These are phyloP conservation scores for Saccostrea cuccullata DNA, from an alignment of 1,140 invertebrate genomes.

Conservation along the genomic window DNA sequence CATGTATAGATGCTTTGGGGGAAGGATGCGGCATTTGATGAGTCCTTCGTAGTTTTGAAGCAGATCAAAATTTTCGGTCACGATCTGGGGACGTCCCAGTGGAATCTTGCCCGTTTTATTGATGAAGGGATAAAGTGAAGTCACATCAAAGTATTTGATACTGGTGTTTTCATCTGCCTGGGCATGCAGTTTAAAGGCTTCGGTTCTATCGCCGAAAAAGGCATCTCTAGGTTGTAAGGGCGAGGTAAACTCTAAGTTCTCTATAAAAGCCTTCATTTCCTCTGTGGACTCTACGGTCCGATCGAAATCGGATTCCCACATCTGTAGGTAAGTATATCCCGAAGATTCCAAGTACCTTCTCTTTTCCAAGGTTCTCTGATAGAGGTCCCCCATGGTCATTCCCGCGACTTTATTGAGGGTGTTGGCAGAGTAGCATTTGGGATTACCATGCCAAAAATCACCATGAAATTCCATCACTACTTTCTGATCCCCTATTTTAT, in stretches of 20 bases:
- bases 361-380: slow-evolving; percentile 47
- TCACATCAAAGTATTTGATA: slow-evolving; percentile 45
- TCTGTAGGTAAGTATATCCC: slow-evolving; percentile 40
- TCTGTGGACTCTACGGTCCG: background rate
- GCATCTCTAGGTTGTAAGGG: slow-evolving; percentile 50
- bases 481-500: slow-evolving; percentile 43
- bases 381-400: slow-evolving; percentile 37
- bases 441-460: slow-evolving; percentile 63
- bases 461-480: slow-evolving; percentile 61
- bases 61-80: slow-evolving; percentile 34
- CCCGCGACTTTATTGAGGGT: background rate
- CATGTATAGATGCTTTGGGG: slow-evolving; percentile 34
- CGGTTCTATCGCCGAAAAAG: slow-evolving; percentile 46
- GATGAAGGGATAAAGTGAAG: slow-evolving; percentile 46
- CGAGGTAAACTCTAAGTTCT: background rate
- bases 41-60: slow-evolving; percentile 41
- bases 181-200: slow-evolving; percentile 44
- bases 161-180: slow-evolving; percentile 7
- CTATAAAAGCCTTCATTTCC: background rate
- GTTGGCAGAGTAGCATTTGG: background rate
- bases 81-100: slow-evolving; percentile 1
- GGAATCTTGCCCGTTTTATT: slow-evolving; percentile 32
- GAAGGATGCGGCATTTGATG: slow-evolving; percentile 45
- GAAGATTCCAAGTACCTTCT: slow-evolving; percentile 40
- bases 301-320: slow-evolving; percentile 39